Conservation (phyloP, 2,888 invertebrate genomes). For the Heteropelma amictum region DNA sequence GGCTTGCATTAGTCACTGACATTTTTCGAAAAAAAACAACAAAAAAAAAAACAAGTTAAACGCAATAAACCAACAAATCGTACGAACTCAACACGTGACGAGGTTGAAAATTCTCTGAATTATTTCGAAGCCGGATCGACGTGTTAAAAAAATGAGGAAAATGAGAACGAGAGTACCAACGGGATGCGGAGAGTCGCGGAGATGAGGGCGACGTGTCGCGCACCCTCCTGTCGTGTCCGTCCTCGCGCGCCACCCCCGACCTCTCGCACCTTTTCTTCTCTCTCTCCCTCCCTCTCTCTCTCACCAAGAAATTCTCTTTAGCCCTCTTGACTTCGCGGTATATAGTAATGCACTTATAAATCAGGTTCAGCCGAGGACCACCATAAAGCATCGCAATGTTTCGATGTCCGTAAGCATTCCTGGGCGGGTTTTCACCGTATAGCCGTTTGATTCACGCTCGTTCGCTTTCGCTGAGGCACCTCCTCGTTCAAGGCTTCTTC, state of each 20-base stretch:
- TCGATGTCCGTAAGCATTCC: constrained; percentile 78
- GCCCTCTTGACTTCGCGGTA: constrained; percentile 67
- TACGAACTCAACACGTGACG: no score
- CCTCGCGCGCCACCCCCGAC: constrained; percentile 43
- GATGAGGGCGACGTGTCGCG: constrained; percentile 28
- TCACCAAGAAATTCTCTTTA: constrained; percentile 39
- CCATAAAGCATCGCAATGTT: constrained; percentile 78
- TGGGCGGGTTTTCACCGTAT: constrained; percentile 75
- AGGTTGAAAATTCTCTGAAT: no score
- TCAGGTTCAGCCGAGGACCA: constrained; percentile 78
- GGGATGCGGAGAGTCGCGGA: constrained; percentile 64
- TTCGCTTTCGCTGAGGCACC: constrained; percentile 70
- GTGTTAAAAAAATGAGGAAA: no score
- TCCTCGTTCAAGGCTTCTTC: constrained; percentile 48
- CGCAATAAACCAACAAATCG: no score
- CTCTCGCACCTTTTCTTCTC: constrained; percentile 46
- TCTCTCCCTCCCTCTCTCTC: constrained; percentile 26
- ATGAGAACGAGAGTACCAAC: constrained; percentile 59
- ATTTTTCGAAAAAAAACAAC: no score
- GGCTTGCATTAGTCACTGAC: no score
- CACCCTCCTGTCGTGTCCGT: constrained; percentile 41
- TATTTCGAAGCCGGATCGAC: no score
- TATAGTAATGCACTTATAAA: constrained; percentile 78
- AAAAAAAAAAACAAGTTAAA: no score
- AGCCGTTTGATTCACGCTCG: constrained; percentile 75